phyloP scores from a whole-genome alignment of 2,113 vertebrate genomes.

The Thunnus thynnus region DNA sequence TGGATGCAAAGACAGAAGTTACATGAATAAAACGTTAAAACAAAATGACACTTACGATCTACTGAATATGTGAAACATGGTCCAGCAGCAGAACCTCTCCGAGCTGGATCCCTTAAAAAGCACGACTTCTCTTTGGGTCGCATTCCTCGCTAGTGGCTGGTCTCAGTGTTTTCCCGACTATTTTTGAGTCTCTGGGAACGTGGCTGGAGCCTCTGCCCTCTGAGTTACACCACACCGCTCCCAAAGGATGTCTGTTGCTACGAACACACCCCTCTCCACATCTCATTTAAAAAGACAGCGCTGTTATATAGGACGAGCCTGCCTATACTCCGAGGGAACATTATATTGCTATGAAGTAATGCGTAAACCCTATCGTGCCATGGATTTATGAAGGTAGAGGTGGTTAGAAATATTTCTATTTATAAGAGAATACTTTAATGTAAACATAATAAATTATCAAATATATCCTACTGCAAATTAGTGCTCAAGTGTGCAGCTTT shows the following conservation, averaged over 20 bases:
- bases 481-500: neutral
- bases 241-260: constrained; percentile 80
- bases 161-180: constrained; percentile 68
- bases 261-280: constrained; percentile 85
- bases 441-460: neutral
- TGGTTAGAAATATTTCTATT: neutral
- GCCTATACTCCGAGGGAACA: constrained; percentile 10
- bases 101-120: constrained; percentile 59
- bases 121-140: constrained; percentile 57
- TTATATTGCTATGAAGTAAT: constrained; percentile 27
- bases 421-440: neutral
- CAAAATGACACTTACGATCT: constrained; percentile 77
- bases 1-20: constrained; percentile 56
- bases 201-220: constrained; percentile 74
- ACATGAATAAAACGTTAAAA: constrained; percentile 38
- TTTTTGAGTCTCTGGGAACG: constrained; percentile 76
- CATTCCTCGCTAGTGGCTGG: constrained; percentile 72
- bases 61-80: constrained; percentile 83
- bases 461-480: neutral
- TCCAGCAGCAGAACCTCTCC: constrained; percentile 55
- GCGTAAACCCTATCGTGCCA: neutral
- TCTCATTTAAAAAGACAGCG: constrained; percentile 87
- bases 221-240: constrained; percentile 77
- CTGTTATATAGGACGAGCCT: constrained; percentile 56
- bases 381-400: neutral